These are phyloP conservation scores for Oreamnos americanus DNA, from an alignment of 2,113 vertebrate genomes.

Conservation along the genomic window DNA sequence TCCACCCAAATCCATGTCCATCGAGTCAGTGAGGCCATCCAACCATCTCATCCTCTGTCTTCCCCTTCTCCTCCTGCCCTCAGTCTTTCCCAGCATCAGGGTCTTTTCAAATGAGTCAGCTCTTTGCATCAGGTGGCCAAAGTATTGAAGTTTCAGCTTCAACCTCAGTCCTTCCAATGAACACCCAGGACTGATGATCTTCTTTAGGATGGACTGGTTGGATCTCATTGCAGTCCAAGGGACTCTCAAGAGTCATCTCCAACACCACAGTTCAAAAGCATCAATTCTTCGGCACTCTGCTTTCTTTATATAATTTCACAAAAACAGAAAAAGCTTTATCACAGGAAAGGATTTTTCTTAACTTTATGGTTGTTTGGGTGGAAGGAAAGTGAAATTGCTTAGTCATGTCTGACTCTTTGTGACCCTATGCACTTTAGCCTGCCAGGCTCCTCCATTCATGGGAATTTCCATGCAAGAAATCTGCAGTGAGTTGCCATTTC, in stretches of 20 bases:
- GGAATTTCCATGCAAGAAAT: neutral
- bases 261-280: neutral
- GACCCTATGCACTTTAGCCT: neutral
- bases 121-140: neutral
- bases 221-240: neutral
- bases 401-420: neutral
- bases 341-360: neutral
- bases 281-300: rapidly evolving
- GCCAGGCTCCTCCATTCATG: neutral
- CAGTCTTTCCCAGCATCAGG: neutral
- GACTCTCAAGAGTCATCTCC: neutral
- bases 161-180: neutral
- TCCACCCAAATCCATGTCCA: neutral
- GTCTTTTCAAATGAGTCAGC: neutral
- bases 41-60: neutral
- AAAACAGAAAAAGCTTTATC: neutral
- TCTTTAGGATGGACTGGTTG: neutral
- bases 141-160: neutral
- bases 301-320: neutral
- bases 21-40: neutral
- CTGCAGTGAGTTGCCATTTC: neutral
- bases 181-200: neutral
- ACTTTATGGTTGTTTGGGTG: neutral
- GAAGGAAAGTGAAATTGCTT: neutral
- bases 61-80: neutral